Percentiles rank a stretch among this genome's conserved stretches.
Conservation (phyloP, 2,888 invertebrate species). For the Pachydiplax longipennis region DNA sequence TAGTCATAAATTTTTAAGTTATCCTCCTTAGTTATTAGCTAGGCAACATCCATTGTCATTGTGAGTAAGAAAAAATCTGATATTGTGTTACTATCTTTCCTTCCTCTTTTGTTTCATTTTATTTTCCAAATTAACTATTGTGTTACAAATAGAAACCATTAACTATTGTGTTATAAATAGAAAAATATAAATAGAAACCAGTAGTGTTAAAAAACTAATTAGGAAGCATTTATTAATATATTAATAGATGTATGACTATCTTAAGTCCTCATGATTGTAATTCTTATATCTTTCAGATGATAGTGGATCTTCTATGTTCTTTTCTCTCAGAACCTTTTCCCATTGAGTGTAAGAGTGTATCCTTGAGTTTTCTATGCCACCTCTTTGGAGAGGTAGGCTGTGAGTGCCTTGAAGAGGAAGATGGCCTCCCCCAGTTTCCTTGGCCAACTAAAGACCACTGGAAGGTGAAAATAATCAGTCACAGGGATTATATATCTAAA, state of each 20-base stretch:
- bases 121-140: not conserved
- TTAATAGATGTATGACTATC: no score
- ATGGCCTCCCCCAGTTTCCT: not conserved
- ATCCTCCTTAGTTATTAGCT: no score
- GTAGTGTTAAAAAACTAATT: no score
- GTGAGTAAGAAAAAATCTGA: not conserved
- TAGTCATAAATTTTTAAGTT: no score
- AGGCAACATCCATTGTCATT: no score
- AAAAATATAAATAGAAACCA: no score
- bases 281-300: not conserved
- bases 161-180: no score
- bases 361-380: not conserved
- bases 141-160: no score
- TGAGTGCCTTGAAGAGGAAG: slow-evolving; percentile 18
- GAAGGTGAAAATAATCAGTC: not conserved
- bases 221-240: no score
- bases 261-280: not conserved
- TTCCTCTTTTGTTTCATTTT: not conserved
- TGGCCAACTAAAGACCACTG: not conserved
- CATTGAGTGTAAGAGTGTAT: not conserved
- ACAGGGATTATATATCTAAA: not conserved
- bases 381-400: not conserved
- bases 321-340: not conserved
- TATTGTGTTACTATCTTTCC: not conserved
- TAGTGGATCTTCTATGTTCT: not conserved